Evolutionary conservation across 2,113 vertebrate species (phyloP).

Genomic region (Brevimyrus niger): DNA sequence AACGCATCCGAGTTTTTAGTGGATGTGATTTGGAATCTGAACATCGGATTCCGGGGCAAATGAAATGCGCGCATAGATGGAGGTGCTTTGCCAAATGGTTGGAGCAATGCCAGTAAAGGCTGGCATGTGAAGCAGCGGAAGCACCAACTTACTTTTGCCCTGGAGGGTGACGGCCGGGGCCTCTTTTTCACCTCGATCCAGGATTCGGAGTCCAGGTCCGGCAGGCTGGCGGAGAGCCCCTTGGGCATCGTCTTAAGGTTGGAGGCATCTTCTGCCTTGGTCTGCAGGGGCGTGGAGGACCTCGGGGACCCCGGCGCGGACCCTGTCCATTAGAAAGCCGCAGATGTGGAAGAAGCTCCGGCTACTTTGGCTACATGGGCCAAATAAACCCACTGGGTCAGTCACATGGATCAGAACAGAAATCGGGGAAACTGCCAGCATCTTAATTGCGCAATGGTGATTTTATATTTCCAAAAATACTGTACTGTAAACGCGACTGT

Average conservation of each 20-base stretch:
- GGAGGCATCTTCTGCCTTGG: slow-evolving; percentile 73
- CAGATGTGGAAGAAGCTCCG: not conserved
- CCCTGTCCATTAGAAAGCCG: slow-evolving; percentile 41
- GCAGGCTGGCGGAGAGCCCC: slow-evolving; percentile 88
- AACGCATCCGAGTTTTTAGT: no score
- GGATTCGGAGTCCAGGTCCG: slow-evolving; percentile 89
- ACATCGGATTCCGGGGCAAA: no score
- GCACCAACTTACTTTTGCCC: slow-evolving; percentile 67
- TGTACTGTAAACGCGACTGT: not conserved
- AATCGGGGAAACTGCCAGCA: not conserved
- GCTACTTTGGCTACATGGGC: not conserved
- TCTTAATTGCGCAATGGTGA: not conserved
- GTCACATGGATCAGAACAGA: not conserved
- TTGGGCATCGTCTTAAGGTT: slow-evolving; percentile 96
- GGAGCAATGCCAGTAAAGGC: not conserved
- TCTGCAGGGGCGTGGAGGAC: slow-evolving; percentile 58
- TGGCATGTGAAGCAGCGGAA: no score
- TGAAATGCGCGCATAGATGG: not conserved
- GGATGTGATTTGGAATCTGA: no score
- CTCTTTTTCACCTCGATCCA: slow-evolving; percentile 99
- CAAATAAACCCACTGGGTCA: not conserved
- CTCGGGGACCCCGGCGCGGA: slow-evolving; percentile 71
- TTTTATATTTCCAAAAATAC: not conserved
- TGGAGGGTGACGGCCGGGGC: slow-evolving; percentile 81
- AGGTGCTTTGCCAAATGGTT: not conserved